Evolutionary conservation across 2,888 invertebrate species (phyloP), one percentile per base, ranked within the genome.

Genomic region (Cerastoderma edule): DNA sequence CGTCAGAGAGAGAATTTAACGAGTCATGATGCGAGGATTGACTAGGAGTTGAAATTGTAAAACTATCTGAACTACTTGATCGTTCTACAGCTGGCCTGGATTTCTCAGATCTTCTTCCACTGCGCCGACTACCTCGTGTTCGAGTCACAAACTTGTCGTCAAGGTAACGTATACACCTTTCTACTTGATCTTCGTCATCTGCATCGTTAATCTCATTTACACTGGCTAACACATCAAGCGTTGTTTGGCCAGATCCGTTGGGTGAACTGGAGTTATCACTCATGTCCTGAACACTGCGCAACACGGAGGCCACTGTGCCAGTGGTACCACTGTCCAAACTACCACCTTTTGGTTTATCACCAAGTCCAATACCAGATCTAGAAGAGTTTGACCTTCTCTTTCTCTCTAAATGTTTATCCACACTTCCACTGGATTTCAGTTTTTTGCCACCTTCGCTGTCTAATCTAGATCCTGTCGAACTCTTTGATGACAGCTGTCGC

Each of bases 11-110:
- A 10, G 89, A 90, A 67, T 87, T 88, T 19, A 84, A 72, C 6
- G 89, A 88, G 8, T 87, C 85, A 28, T 84, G 80, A 6, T 79
- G 63, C 6, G 79, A 70, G 32, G 90, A 89, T 22, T 85, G 85
- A 76, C 88, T 89, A 39, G 89, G 88, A 2, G 90, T 88, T 6
- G 90, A 89, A 48, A 89, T 83, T 6, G 89, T 90, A 65, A 88
- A 84, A 78, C 88, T 89, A 32, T 87, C 87, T 1, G 89, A 87
- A 44, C 82, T 80, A 56, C 77, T 72, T 53, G 87, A 84, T 32
- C 82, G 79, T 57, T 74, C 53, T 44, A 82, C 67, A 56, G 50
- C 48, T 50, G 67, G 68, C 72, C 80, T 77, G 64, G 74, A 76
- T 77, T 78, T 78, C 76, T 69, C 70, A 71, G 66, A 82, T 72